Evolutionary conservation across 2,113 vertebrate genomes (phyloP), one percentile per base, ranked within the genome.

Genomic region (Carollia perspicillata): DNA sequence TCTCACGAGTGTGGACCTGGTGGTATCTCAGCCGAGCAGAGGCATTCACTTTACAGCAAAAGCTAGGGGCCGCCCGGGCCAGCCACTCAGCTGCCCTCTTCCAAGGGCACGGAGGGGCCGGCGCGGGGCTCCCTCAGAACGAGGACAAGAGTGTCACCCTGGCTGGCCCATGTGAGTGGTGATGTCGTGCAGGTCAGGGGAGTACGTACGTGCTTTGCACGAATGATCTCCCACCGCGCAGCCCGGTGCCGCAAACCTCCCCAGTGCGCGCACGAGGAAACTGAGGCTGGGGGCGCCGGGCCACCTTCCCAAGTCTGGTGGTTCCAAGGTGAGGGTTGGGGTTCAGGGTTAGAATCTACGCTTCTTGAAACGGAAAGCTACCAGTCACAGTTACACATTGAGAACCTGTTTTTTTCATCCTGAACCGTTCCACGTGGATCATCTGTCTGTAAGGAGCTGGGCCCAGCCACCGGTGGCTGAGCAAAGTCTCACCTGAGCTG

Each of bases 121-220:
- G 6, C 4, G 0, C 11, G 58, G n/a, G n/a, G 33, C n/a, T 22
- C 47, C 16, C 0, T 47, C 4, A 20, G 44, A 53, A 8, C 28
- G 35, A 20, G 58, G 65, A 88, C 40, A 66, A 81, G 47, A 71
- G 16, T 8, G 16, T 12, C 8, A 51, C 4, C 0, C 11, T 69
- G 60, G 13, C 16, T 26, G 42, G 30, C 20, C 5, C 1, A 11
- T 2, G 0, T 37, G 84, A 30, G 35, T 53, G 17, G 26, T 8
- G 17, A 16, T 6, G 44, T 26, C 37, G 20, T 30, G 13, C 5
- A 2, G 72, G 22, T 17, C 17, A 30, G 69, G 37, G 63, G 20
- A 66, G 40, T 37, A 7, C 5, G 40, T 37, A 7, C 5, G 16
- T 28, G 42, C 35, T 81, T 33, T 42, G 47, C 37, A 23, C 16